These are phyloP conservation scores for Ramphastos sulfuratus DNA, from an alignment of 2,113 vertebrate species.

Conservation along the genomic window DNA sequence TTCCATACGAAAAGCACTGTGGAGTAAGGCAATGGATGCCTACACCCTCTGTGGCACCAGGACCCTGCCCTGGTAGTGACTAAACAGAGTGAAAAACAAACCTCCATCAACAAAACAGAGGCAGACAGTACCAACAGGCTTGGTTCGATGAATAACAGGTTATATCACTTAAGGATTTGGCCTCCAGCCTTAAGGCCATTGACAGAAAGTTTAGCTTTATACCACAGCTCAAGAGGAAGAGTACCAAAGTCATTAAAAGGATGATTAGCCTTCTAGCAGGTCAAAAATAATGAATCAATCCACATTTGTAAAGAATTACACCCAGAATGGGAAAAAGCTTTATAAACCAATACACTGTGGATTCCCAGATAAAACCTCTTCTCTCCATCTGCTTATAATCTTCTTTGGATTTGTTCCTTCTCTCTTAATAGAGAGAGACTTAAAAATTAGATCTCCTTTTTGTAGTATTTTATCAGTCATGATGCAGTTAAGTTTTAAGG, in stretches of 20 bases:
- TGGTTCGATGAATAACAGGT: accelerated
- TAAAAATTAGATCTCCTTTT: neutral
- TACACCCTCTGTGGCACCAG: accelerated
- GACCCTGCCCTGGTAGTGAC: accelerated
- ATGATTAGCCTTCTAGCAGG: conserved; percentile 20
- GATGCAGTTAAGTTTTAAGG: neutral
- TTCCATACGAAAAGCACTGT: accelerated
- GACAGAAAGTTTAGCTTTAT: neutral
- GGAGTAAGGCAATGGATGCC: accelerated
- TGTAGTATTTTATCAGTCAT: neutral
- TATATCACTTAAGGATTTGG: neutral
- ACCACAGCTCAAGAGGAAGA: neutral
- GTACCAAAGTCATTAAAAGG: conserved; percentile 32
- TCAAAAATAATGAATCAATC: conserved; percentile 49
- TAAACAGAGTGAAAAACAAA: neutral
- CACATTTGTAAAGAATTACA: neutral
- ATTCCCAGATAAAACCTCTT: neutral
- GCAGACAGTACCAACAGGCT: neutral
- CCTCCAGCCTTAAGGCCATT: neutral
- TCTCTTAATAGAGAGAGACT: neutral
- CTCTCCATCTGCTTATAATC: neutral
- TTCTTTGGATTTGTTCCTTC: conserved; percentile 18
- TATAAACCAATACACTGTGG: neutral
- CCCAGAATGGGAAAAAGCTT: conserved; percentile 5
- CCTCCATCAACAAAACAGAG: accelerated